Percentiles rank a stretch among this genome's conserved stretches.
These are phyloP conservation scores for Andrena camellia DNA, from an alignment of 2,888 invertebrate species.

Conservation along the genomic window DNA sequence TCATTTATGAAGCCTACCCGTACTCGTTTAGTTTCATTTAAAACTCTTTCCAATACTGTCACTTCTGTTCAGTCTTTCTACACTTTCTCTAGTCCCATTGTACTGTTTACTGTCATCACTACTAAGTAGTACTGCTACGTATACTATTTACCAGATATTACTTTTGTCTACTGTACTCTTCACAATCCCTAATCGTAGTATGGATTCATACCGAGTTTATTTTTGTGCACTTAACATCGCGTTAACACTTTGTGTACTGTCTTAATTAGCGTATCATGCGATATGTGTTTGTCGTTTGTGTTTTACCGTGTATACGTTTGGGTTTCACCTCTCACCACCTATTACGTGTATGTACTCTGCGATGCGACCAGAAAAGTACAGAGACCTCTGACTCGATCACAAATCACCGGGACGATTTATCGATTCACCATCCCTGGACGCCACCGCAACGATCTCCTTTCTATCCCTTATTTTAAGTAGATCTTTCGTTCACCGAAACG, in stretches of 20 bases:
- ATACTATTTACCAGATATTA: slow-evolving; percentile 25
- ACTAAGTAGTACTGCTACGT: slow-evolving; percentile 24
- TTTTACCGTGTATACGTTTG: slow-evolving; percentile 61
- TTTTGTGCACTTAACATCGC: slow-evolving; percentile 59
- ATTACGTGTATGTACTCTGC: slow-evolving; percentile 44
- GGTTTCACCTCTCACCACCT: slow-evolving; percentile 42
- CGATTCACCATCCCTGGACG: background rate
- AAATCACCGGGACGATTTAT: slow-evolving; percentile 29
- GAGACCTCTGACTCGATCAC: background rate
- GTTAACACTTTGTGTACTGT: slow-evolving; percentile 63
- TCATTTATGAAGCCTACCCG: slow-evolving; percentile 81
- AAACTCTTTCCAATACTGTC: slow-evolving; percentile 15
- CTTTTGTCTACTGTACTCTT: slow-evolving; percentile 29
- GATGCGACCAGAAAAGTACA: slow-evolving; percentile 27
- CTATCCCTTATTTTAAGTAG: background rate
- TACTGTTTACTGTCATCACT: slow-evolving; percentile 13
- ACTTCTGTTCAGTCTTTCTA: slow-evolving; percentile 10
- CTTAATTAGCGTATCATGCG: slow-evolving; percentile 66
- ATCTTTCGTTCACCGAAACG: slow-evolving; percentile 7
- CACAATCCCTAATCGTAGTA: slow-evolving; percentile 30
- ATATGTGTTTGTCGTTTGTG: slow-evolving; percentile 71
- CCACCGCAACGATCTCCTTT: background rate
- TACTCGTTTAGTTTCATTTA: slow-evolving; percentile 35
- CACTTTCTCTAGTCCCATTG: slow-evolving; percentile 17
- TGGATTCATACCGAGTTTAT: slow-evolving; percentile 37